phyloP scores from a whole-genome alignment of 2,888 invertebrate species.

The Steromphala cineraria region DNA sequence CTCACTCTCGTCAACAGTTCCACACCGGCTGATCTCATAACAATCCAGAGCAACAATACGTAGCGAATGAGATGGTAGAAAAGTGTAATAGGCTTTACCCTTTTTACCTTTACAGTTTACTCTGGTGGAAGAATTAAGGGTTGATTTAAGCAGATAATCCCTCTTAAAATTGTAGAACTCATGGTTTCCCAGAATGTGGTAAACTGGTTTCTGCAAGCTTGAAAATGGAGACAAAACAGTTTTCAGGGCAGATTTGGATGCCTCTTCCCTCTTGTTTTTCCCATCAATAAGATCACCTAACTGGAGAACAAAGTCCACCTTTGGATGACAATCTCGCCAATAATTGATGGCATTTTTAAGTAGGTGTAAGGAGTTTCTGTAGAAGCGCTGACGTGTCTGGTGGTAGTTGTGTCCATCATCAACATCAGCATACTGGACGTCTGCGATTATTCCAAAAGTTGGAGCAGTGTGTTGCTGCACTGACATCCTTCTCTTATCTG shows the following conservation, averaged over 20 bases:
- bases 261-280: constrained; percentile 54
- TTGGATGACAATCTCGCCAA: constrained; percentile 56
- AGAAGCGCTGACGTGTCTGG: constrained; percentile 69
- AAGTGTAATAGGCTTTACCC: constrained; percentile 65
- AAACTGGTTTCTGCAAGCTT: constrained; percentile 42
- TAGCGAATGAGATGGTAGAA: constrained; percentile 58
- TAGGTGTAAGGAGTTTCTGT: constrained; percentile 68
- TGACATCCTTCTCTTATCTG: neutral
- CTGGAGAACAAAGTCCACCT: constrained; percentile 70
- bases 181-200: constrained; percentile 75
- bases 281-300: constrained; percentile 76
- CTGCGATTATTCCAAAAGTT: constrained; percentile 73
- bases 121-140: constrained; percentile 46
- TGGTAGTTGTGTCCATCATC: constrained; percentile 70
- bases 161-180: constrained; percentile 75
- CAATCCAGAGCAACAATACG: constrained; percentile 71
- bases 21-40: constrained; percentile 73
- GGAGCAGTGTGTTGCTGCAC: constrained; percentile 29
- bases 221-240: constrained; percentile 61
- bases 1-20: constrained; percentile 48
- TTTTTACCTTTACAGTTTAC: constrained; percentile 22
- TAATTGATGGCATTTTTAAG: constrained; percentile 65
- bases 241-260: constrained; percentile 57
- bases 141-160: constrained; percentile 52
- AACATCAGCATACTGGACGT: constrained; percentile 75